Base-by-base conservation (phyloP, 1,140 invertebrate genomes). In the Hylaeus volcanicus region DNA sequence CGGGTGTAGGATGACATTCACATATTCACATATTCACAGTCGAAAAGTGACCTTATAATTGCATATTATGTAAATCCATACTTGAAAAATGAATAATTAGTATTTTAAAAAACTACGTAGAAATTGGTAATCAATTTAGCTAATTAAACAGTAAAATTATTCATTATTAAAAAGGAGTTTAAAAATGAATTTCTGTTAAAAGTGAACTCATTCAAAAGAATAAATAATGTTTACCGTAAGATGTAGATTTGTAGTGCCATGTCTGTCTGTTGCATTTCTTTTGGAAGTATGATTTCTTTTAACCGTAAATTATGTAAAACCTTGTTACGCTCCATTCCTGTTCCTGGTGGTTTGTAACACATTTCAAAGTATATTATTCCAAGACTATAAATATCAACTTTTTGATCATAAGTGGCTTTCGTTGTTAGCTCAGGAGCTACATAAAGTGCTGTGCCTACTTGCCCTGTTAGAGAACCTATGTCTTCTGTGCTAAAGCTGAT, bases 281-380 rank as follows among this genome's bases (percentile, higher is more conserved):
- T 86, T 37, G 96, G 96, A 56, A 98, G 94, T 39, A 94, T 90
- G 60, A 98, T 95, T 58, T 96, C 94, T 78, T 94, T 93, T 5
- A 91, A 93, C 55, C 98, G 92, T 37, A 99, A 87, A 83, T 95
- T 95, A 45, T 94, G 93, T 37, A 99, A 93, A 26, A 98, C 94
- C 88, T 96, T 95, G 48, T 96, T 96, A 80, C 98, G 94, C 92
- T 99, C 98, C 97, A 99, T 99, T 51, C 95, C 95, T 0, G 98
- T 99, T 1, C 92, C 91, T 41, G 98, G 93, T 64, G 95, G 96
- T 9, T 90, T 90, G 90, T 98, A 97, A 87, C 96, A 98, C 98
- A 99, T 99, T 94, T 98, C 98, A 91, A 98, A 98, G 71, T 98
- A 94, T 76, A 98, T 98, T n/a, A 98, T 97, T 14, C 97, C 97